Evolutionary conservation across 1,140 invertebrate species (phyloP).

Genomic region (Papilio polyxenes): DNA sequence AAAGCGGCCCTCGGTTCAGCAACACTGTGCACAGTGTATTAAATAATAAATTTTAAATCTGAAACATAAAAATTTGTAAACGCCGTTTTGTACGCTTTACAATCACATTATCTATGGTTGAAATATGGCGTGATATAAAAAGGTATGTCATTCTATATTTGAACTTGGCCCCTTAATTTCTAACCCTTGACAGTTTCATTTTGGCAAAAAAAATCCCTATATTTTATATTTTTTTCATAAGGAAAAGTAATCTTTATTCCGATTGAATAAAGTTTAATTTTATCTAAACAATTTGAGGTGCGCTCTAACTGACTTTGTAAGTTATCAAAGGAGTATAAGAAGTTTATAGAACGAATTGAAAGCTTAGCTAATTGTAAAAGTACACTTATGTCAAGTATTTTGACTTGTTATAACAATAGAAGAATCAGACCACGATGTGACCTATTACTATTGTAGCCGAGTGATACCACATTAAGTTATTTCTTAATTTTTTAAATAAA

Average conservation of each 20-base stretch:
- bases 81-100: constrained; percentile 54
- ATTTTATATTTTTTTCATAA: constrained; percentile 27
- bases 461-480: not conserved
- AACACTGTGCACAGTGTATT: constrained; percentile 60
- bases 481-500: too few species aligned
- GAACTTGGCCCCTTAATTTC: constrained; percentile 62
- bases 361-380: constrained; percentile 48
- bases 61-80: constrained; percentile 78
- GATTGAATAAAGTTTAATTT: not conserved
- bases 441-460: not conserved
- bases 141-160: constrained; percentile 67
- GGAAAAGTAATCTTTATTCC: not conserved
- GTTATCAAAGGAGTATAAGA: constrained; percentile 50
- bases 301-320: constrained; percentile 38
- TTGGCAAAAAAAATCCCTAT: constrained; percentile 45
- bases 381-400: constrained; percentile 46
- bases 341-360: constrained; percentile 48
- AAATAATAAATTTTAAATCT: constrained; percentile 71
- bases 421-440: not conserved
- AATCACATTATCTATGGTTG: constrained; percentile 63
- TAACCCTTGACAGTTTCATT: constrained; percentile 57
- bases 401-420: constrained; percentile 43
- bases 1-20: constrained; percentile 52
- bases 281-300: not conserved
- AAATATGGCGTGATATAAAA: constrained; percentile 68